Evolutionary conservation across 2,113 vertebrate species (phyloP), one percentile per base, ranked within the genome.

Genomic region (Pristiophorus japonicus): DNA sequence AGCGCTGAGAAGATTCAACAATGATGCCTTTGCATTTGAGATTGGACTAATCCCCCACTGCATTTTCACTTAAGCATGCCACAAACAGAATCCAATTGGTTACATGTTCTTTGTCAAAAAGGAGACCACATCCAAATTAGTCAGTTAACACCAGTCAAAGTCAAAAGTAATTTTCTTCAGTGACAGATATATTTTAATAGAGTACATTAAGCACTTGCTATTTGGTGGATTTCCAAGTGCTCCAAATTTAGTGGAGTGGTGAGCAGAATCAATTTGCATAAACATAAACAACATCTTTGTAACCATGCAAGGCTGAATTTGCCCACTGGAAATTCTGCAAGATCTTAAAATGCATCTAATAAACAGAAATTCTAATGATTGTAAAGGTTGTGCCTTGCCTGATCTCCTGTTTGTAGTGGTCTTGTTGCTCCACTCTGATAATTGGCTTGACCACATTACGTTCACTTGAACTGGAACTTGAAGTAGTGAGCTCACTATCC

Each of bases 391-490:
- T 42, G 55, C 38, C 97, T 95, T 97, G 99, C 99, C 99, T 99
- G 97, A 96, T 97, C 30, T 99, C 98, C 95, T 98, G 98, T 90
- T 97, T 96, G 96, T 96, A 97, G 88, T 96, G 96, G 63, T 98
- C 98, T 87, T 97, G 97, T 96, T 98, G 98, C 93, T 99, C 99
- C 96, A 97, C 96, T n/a, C 99, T 96, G 27, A 99, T 97, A 98
- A 98, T 98, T 0, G 99, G 99, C 96, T 99, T 99, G 96, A 99
- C 99, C 98, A 98, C 98, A 27, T 99, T 98, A 85, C 98, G 97
- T 96, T 98, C 98, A 0, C 97, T 97, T 0, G 97, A 96, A 11
- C 97, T 97, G 95, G 97, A 96, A 67, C 96, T 96, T 0, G 97
- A 96, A 4, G 97, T 96, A 0, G 96, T 96, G 95, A 98, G 97